phyloP scores from a whole-genome alignment of 2,797 vertebrate genomes.

The Chiloscyllium punctatum region DNA sequence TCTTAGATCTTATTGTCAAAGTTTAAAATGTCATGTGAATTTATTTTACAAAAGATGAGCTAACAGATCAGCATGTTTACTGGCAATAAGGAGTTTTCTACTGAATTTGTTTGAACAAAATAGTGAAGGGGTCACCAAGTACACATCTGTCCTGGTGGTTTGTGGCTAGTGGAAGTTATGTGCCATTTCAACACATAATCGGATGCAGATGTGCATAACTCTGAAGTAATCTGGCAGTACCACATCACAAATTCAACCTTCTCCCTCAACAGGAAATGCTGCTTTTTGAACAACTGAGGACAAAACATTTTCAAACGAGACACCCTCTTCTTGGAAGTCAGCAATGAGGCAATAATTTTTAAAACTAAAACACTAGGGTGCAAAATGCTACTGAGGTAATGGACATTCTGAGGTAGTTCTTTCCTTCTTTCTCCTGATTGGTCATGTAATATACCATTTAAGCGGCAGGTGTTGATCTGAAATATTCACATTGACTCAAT shows the following conservation, averaged over 20 bases:
- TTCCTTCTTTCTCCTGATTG: background rate
- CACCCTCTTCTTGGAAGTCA: background rate
- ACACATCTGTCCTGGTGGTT: conserved; percentile 22
- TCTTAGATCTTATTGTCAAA: background rate
- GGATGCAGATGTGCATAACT: background rate
- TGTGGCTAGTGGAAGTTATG: conserved; percentile 9
- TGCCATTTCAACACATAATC: conserved; percentile 23
- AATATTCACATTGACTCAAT: background rate
- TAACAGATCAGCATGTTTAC: background rate
- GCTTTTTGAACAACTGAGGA: background rate
- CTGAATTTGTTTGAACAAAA: background rate
- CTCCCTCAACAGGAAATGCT: background rate
- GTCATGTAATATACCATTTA: background rate
- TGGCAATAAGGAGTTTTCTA: background rate
- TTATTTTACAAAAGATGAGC: background rate
- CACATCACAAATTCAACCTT: background rate
- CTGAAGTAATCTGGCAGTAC: background rate
- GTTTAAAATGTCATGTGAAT: background rate
- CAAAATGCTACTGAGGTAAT: background rate
- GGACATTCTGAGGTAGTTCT: background rate
- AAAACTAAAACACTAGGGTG: background rate
- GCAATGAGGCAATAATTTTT: background rate
- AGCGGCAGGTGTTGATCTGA: background rate
- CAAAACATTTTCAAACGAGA: background rate
- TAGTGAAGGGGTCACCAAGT: background rate